phyloP scores from a whole-genome alignment of 2,888 invertebrate species.

The Sclerodermus sp. region DNA sequence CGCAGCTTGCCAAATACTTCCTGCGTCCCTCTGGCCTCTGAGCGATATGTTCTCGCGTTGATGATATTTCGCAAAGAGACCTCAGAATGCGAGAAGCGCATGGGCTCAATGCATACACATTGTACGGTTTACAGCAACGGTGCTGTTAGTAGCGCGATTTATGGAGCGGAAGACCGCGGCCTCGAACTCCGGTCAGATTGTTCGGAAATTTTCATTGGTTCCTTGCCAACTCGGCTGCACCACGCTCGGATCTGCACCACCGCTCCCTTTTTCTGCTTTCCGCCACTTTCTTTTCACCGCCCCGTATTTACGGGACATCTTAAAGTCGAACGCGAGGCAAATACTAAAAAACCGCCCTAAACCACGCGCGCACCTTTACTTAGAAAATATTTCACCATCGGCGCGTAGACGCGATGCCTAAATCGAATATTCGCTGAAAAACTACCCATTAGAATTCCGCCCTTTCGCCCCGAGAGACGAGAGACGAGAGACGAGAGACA shows the following conservation, averaged over 20 bases:
- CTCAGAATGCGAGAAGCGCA: background rate
- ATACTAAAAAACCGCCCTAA: conserved; percentile 1
- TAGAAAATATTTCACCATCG: background rate
- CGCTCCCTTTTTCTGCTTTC: background rate
- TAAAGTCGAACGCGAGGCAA: conserved; percentile 6
- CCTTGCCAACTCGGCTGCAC: conserved; percentile 10
- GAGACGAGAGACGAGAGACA: no score
- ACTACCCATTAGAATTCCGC: no score
- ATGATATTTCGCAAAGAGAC: background rate
- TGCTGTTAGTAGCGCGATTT: conserved; percentile 7
- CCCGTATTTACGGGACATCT: conserved; percentile 5
- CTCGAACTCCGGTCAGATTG: conserved; percentile 15
- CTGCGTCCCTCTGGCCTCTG: no score
- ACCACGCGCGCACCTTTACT: background rate
- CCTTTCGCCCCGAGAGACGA: no score
- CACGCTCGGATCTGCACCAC: no score
- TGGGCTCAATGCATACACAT: background rate
- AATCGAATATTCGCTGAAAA: no score
- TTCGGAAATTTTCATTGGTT: conserved; percentile 19
- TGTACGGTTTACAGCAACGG: background rate
- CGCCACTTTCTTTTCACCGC: background rate
- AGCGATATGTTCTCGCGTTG: background rate
- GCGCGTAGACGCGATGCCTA: no score
- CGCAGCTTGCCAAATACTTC: no score
- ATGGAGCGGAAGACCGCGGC: conserved; percentile 12